phyloP scores from a whole-genome alignment of 2,113 vertebrate species.

The Rhinolophus ferrumequinum region DNA sequence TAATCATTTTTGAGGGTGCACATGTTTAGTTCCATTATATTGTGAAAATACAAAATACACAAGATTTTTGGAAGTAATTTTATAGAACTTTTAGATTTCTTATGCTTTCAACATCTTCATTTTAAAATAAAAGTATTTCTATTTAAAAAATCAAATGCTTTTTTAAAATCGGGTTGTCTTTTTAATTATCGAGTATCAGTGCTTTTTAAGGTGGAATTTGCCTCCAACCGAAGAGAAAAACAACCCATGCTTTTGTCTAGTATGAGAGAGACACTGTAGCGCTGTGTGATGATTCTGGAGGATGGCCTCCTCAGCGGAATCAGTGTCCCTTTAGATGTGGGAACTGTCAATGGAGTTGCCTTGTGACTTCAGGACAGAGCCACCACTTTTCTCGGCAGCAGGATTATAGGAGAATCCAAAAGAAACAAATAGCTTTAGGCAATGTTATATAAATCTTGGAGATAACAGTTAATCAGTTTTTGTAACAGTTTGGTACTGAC shows the following conservation, averaged over 20 bases:
- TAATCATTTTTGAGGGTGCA: background rate
- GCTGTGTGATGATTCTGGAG: background rate
- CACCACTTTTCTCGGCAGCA: background rate
- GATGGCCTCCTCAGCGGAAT: background rate
- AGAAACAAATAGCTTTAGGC: background rate
- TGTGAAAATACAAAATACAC: background rate
- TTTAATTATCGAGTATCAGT: background rate
- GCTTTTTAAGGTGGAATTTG: background rate
- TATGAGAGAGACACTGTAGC: background rate
- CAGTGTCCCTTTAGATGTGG: background rate
- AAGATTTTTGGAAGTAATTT: background rate
- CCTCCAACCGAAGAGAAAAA: background rate
- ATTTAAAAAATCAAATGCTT: background rate
- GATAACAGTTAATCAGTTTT: background rate
- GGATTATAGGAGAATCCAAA: background rate
- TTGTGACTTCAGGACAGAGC: background rate
- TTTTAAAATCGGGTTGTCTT: background rate
- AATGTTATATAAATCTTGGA: background rate
- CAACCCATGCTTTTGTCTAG: background rate
- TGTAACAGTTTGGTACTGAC: background rate
- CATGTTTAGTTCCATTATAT: too few species aligned
- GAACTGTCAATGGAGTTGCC: background rate
- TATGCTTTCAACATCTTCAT: background rate
- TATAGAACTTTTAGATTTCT: background rate
- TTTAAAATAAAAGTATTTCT: slow-evolving; percentile 11